Evolutionary conservation across 2,888 invertebrate species (phyloP), one percentile per base, ranked within the genome.

Genomic region (Mactromeris polynyma): DNA sequence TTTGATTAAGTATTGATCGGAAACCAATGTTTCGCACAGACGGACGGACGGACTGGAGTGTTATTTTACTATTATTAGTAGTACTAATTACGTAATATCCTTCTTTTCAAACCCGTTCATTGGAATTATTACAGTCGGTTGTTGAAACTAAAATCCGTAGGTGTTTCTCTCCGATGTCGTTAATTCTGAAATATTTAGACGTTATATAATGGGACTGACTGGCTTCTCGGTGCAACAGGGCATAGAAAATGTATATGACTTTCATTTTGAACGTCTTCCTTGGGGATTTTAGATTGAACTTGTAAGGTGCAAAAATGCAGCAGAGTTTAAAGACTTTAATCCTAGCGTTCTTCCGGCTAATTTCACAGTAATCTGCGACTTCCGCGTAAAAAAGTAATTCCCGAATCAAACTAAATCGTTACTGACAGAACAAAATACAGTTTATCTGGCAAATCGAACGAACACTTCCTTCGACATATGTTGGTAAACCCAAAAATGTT

Each of bases 391-490:
- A 85, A 79, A 83, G 64, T 58, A 54, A 54, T 38, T 42, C 54
- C 21, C 19, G 36, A 79, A 79, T 83, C 81, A 51, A 42, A 17
- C 26, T 54, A 88, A 90, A 90, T 90, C 81, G 79, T 38, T 88
- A 84, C 84, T 90, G 90, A 90, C 90, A 85, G 69, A 36, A 78
- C 33, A 88, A 88, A 81, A 88, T 80, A 89, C 83, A 69, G 81
- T 90, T 90, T 90, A 88, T 90, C 90, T 77, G 9, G 42, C 78
- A 46, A 84, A 88, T 88, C 88, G 86, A 86, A 86, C 46, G 69
- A 69, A 69, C 46, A 31, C 69, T 42, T 78, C 64, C 38, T 51
- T 54, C 46, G 83, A 86, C 90, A 90, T 86, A 88, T 90, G 90
- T 90, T 90, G 82, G 77, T 83, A 86, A 84, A 90, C 78, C 88